phyloP scores from a whole-genome alignment of 2,888 invertebrate genomes.

The Eupithecia centaureata region DNA sequence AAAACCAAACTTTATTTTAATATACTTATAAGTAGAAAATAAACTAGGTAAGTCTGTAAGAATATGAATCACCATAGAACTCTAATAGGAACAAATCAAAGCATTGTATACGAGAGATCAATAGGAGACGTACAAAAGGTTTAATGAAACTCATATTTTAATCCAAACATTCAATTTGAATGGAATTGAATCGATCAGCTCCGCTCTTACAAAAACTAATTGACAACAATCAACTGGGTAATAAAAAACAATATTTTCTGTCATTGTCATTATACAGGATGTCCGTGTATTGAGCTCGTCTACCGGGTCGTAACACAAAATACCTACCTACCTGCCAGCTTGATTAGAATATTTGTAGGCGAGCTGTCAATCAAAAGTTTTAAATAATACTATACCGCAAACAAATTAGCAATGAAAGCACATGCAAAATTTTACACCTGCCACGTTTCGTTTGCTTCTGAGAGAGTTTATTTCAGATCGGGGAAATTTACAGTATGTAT shows the following conservation, averaged over 20 bases:
- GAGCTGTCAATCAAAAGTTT: background rate
- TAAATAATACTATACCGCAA: background rate
- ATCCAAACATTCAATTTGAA: constrained; percentile 80
- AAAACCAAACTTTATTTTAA: background rate
- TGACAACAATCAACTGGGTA: constrained; percentile 81
- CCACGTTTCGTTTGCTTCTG: background rate
- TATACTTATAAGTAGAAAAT: too few relatives aligned
- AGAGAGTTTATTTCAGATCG: background rate
- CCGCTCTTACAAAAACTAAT: constrained; percentile 80
- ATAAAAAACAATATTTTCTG: constrained; percentile 81
- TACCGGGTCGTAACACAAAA: background rate
- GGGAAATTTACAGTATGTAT: background rate
- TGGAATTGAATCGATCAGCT: constrained; percentile 73
- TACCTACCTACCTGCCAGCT: background rate
- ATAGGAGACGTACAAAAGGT: constrained; percentile 40
- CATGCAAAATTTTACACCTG: constrained; percentile 1
- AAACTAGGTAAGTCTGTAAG: background rate
- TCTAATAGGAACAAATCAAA: background rate
- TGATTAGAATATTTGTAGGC: background rate
- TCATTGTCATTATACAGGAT: constrained; percentile 71
- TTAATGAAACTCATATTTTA: constrained; percentile 75
- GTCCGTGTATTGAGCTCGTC: constrained; percentile 5
- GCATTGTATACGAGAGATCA: constrained; percentile 9
- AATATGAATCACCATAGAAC: background rate
- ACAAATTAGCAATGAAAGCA: background rate